Evolutionary conservation across 1,140 invertebrate species (phyloP).

Genomic region (Cherax quadricarinatus): DNA sequence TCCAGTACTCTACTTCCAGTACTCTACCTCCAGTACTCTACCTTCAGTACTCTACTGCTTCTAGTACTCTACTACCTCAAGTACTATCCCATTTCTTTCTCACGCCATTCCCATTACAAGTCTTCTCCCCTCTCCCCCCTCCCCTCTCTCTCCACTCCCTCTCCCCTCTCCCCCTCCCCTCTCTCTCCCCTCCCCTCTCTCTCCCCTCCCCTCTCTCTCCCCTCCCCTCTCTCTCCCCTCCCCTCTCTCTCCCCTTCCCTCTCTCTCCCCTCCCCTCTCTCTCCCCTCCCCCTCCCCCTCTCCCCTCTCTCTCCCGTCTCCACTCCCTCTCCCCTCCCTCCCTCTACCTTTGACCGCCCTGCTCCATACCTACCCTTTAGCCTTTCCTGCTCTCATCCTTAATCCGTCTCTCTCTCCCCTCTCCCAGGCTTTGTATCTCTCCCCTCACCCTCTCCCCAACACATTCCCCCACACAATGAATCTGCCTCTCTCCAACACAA

Average conservation of each 20-base stretch:
- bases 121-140: background rate
- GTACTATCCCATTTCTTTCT: background rate
- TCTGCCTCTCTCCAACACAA: background rate
- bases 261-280: background rate
- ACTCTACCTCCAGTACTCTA: too few species aligned
- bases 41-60: too few species aligned
- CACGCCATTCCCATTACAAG: background rate
- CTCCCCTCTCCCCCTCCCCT: background rate
- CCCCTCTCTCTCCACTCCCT: background rate
- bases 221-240: background rate
- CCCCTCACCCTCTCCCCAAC: background rate
- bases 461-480: background rate
- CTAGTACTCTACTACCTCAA: too few species aligned
- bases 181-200: background rate
- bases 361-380: background rate
- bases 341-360: background rate
- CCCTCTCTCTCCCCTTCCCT: background rate
- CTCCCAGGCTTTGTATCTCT: background rate
- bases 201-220: background rate
- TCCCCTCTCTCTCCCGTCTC: too few species aligned
- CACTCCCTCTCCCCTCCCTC: background rate
- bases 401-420: too few species aligned
- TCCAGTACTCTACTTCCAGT: too few species aligned
- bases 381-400: too few species aligned
- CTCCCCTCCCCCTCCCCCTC: too few species aligned